Evolutionary conservation across 2,113 vertebrate species (phyloP).

Genomic region (Perca fluviatilis): DNA sequence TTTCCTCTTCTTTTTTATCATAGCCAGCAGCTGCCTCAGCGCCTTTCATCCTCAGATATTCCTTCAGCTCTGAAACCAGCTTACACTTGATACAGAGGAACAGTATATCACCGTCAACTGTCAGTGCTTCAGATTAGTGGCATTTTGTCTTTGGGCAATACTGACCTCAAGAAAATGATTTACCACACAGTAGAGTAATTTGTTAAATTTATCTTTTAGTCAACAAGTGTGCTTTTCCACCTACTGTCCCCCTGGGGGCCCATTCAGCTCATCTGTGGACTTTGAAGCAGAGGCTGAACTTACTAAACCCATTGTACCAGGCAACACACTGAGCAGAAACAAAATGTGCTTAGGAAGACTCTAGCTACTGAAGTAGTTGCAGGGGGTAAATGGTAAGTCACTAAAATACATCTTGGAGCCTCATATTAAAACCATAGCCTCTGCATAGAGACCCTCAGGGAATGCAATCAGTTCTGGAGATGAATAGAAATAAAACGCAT

Average conservation of each 20-base stretch:
- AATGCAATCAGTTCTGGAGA: conserved; percentile 47
- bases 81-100: conserved; percentile 7
- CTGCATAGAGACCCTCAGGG: conserved; percentile 16
- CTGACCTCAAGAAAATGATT: conserved; percentile 12
- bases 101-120: conserved; percentile 3
- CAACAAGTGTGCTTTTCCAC: conserved; percentile 25
- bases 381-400: conserved; percentile 32
- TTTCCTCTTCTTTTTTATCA: conserved; percentile 37
- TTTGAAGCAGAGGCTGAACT: conserved; percentile 45
- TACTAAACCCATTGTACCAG: conserved; percentile 13
- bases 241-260: conserved; percentile 26
- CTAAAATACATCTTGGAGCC: conserved; percentile 30
- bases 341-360: not conserved
- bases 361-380: conserved; percentile 8
- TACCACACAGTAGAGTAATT: conserved; percentile 24
- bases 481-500: conserved; percentile 60
- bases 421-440: not conserved
- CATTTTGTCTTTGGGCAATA: conserved; percentile 24
- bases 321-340: conserved; percentile 29
- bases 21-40: conserved; percentile 32
- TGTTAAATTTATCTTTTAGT: conserved; percentile 39
- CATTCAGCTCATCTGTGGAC: conserved; percentile 50
- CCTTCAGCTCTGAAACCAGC: conserved; percentile 24
- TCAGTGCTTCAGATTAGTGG: conserved; percentile 23
- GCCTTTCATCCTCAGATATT: conserved; percentile 41